Conservation (phyloP, 2,888 invertebrate genomes). For the Himalopsyche tibetana region DNA sequence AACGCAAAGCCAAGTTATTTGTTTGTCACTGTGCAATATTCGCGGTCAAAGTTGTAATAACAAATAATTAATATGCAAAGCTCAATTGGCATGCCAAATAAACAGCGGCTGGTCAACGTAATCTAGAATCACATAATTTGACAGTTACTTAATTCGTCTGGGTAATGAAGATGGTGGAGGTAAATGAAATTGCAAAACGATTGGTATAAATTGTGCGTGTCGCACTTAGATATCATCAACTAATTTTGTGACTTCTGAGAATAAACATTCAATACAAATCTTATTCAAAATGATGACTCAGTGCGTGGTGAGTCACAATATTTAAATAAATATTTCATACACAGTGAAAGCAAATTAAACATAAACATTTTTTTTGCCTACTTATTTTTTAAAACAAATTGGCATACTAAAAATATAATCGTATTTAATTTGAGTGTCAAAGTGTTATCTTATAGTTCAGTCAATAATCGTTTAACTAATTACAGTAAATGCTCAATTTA, state of each 20-base stretch:
- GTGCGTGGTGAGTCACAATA: constrained; percentile 1
- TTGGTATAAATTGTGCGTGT: constrained; percentile 53
- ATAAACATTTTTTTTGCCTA: no score
- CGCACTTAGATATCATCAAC: constrained; percentile 49
- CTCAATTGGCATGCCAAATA: background rate
- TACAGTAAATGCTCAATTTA: no score
- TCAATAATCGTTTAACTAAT: no score
- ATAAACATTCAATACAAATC: constrained; percentile 45
- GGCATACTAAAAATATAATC: no score
- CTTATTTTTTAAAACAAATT: no score
- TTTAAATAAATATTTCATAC: background rate
- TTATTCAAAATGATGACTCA: constrained; percentile 42
- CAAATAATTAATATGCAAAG: background rate
- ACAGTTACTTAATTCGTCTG: background rate
- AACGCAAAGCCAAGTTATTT: no score
- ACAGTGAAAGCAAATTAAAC: background rate
- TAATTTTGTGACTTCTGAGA: constrained; percentile 44
- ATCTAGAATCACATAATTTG: constrained; percentile 37
- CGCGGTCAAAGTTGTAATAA: constrained; percentile 17
- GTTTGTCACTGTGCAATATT: background rate
- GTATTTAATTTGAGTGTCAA: no score
- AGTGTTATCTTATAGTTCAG: no score
- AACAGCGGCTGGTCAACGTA: background rate
- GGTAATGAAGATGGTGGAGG: constrained; percentile 41
- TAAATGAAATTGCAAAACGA: constrained; percentile 44